Conservation (phyloP, 2,113 vertebrate genomes). For the Platycercus adscitus region DNA sequence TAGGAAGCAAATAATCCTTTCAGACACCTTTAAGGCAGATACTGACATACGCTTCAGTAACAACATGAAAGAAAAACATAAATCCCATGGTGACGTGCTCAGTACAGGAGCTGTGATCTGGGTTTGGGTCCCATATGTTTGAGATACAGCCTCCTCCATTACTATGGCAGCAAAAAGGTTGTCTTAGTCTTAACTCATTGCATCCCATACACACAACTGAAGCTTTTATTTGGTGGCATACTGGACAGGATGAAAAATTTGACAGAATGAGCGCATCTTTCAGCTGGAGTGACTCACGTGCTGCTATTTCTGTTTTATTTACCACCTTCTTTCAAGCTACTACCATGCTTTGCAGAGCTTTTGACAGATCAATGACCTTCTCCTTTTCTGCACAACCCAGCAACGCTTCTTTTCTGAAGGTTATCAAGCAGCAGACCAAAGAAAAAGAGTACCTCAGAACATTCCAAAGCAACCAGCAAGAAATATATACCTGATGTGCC, state of each 20-base stretch:
- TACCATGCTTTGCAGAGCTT: neutral
- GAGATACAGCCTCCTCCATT: neutral
- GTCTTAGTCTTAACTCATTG: neutral
- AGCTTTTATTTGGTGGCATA: neutral
- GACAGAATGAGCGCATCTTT: neutral
- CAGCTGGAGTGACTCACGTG: neutral
- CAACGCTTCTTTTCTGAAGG: neutral
- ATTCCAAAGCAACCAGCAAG: conserved; percentile 6
- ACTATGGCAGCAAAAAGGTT: neutral
- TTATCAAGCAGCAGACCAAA: conserved; percentile 19
- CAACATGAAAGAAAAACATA: neutral
- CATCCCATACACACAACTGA: neutral
- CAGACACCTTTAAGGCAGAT: neutral
- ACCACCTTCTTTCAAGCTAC: neutral
- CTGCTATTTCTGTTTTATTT: neutral
- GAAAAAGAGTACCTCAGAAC: neutral
- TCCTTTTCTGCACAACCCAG: neutral
- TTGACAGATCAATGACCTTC: neutral
- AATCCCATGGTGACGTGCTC: neutral
- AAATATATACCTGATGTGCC: neutral
- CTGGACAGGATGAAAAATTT: neutral
- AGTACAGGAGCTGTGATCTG: neutral
- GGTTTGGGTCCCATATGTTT: neutral
- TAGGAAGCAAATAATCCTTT: neutral
- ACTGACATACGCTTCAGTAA: neutral